Evolutionary conservation across 2,113 vertebrate species (phyloP).

Genomic region (Tyrannus savana): DNA sequence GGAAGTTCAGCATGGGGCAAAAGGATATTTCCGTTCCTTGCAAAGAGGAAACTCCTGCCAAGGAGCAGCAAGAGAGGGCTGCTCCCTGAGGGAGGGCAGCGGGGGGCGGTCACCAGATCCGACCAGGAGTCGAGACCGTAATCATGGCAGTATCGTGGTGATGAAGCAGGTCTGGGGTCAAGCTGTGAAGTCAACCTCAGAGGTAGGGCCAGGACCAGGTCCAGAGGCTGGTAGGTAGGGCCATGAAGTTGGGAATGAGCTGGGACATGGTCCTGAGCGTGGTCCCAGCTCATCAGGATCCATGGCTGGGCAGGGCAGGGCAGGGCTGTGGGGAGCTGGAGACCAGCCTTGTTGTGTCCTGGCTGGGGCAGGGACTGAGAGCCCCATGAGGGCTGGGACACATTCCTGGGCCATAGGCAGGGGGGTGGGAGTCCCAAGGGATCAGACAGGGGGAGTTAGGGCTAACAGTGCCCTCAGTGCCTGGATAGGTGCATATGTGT

Average conservation of each 20-base stretch:
- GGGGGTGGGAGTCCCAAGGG: neutral
- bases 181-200: neutral
- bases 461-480: neutral
- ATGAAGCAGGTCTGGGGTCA: neutral
- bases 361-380: fast-evolving
- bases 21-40: neutral
- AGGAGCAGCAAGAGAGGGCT: neutral
- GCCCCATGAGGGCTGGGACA: neutral
- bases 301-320: too few species aligned
- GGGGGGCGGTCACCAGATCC: too few species aligned
- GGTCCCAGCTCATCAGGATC: fast-evolving
- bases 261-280: fast-evolving
- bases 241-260: too few species aligned
- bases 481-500: neutral
- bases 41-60: neutral
- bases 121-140: neutral
- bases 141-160: too few species aligned
- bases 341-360: fast-evolving
- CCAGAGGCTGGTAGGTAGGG: neutral
- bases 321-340: neutral
- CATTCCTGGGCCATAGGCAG: neutral
- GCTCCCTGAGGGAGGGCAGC: neutral
- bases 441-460: neutral
- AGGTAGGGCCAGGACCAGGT: neutral
- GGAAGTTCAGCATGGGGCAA: neutral